These are phyloP conservation scores for Brachionus koreanus DNA, from an alignment of 1,140 invertebrate genomes.

Conservation along the genomic window DNA sequence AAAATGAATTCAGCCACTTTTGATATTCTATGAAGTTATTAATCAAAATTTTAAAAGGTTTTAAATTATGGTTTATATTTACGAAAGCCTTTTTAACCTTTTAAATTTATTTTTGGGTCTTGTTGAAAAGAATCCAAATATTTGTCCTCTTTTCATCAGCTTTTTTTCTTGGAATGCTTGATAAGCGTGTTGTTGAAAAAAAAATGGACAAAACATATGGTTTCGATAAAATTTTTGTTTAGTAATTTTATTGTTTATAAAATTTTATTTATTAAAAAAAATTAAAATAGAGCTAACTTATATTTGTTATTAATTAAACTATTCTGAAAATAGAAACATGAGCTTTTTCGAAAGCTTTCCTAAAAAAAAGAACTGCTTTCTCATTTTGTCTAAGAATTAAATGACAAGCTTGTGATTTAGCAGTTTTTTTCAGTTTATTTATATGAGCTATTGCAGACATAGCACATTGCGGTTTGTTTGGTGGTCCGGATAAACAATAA, in stretches of 20 bases:
- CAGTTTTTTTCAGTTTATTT: not conserved
- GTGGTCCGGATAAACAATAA: slow-evolving; percentile 28
- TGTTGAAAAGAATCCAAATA: slow-evolving; percentile 9
- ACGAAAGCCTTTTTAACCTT: slow-evolving; percentile 1
- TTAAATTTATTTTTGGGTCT: not conserved
- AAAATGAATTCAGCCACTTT: not conserved
- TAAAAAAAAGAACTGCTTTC: not conserved
- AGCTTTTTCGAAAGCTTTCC: not conserved
- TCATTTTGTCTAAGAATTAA: not conserved
- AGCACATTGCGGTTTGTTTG: slow-evolving; percentile 15
- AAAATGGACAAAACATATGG: not conserved
- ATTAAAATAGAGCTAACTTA: not conserved
- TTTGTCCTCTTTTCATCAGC: not conserved
- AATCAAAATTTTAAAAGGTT: slow-evolving; percentile 5
- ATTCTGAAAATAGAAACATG: slow-evolving; percentile 22
- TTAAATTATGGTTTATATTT: not conserved
- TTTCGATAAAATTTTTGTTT: not conserved
- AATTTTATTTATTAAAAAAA: not conserved
- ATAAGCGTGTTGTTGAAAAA: not conserved
- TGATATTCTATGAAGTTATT: not conserved
- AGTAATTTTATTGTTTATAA: not conserved
- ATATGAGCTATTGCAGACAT: not conserved
- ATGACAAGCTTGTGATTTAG: not conserved
- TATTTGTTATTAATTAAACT: not conserved
- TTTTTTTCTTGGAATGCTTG: not conserved